These are phyloP conservation scores for Ictidomys tridecemlineatus DNA, from an alignment of 2,113 vertebrate species.

Conservation along the genomic window DNA sequence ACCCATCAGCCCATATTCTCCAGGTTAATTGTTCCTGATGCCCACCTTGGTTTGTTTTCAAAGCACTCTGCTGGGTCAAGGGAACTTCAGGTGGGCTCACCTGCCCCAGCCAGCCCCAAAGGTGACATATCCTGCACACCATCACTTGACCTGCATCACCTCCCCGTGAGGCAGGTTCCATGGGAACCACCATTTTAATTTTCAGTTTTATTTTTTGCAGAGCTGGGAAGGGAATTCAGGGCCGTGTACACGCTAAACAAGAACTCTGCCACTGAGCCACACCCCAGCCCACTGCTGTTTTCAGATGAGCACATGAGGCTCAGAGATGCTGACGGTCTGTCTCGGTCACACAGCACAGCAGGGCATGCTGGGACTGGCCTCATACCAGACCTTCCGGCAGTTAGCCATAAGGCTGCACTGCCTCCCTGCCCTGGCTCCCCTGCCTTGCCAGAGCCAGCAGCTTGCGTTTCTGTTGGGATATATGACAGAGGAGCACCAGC, in stretches of 20 bases:
- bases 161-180: background rate
- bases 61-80: background rate
- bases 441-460: rapidly evolving
- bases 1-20: background rate
- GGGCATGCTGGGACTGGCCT: background rate
- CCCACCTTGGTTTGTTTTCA: background rate
- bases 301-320: background rate
- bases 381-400: background rate
- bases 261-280: background rate
- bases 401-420: rapidly evolving
- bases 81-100: too few species aligned
- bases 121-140: rapidly evolving
- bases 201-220: background rate
- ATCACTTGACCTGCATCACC: rapidly evolving
- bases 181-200: rapidly evolving
- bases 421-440: rapidly evolving
- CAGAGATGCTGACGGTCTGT: background rate
- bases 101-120: rapidly evolving
- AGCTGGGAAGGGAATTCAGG: background rate
- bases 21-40: rapidly evolving
- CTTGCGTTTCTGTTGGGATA: rapidly evolving
- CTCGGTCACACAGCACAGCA: background rate
- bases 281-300: background rate
- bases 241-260: background rate
- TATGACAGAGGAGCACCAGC: rapidly evolving